A percentile compares a stretch with the other conserved stretches of the same genome.
Conservation (phyloP, 2,888 invertebrate genomes). For the Aporophyla nigra region DNA sequence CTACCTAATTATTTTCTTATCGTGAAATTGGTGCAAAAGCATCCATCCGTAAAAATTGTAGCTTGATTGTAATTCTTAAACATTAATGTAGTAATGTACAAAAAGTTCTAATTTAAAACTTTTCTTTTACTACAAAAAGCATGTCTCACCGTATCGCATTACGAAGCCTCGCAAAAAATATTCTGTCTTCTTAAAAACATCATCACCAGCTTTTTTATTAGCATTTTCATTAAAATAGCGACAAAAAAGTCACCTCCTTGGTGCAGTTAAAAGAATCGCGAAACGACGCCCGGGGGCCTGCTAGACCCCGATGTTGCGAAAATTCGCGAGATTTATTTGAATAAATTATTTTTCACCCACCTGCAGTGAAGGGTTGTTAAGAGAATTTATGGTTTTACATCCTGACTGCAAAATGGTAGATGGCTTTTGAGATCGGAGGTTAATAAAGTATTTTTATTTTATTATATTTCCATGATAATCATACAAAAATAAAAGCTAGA, state of each 20-base stretch:
- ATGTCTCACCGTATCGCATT: constrained; percentile 23
- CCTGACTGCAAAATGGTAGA: constrained; percentile 62
- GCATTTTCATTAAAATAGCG: constrained; percentile 84
- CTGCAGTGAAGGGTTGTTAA: constrained; percentile 89
- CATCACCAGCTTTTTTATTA: constrained; percentile 76
- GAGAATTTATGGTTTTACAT: constrained; percentile 82
- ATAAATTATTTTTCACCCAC: constrained; percentile 89
- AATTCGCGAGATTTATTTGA: constrained; percentile 89
- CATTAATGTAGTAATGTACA: constrained; percentile 24
- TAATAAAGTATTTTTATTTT: constrained; percentile 44
- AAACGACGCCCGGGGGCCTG: constrained; percentile 86
- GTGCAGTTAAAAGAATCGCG: constrained; percentile 86
- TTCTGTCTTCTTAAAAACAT: constrained; percentile 62
- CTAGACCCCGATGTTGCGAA: constrained; percentile 79
- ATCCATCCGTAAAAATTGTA: constrained; percentile 16
- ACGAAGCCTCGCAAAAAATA: constrained; percentile 35
- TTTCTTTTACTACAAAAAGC: constrained; percentile 28
- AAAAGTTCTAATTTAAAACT: constrained; percentile 36
- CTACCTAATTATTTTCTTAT: constrained; percentile 12
- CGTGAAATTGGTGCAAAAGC: not conserved
- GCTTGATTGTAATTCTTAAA: constrained; percentile 2
- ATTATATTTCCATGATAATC: constrained; percentile 16
- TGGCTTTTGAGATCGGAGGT: constrained; percentile 50
- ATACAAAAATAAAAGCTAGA: not conserved
- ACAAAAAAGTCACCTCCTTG: constrained; percentile 80